Percentiles rank a stretch among this genome's conserved stretches.
phyloP scores from a whole-genome alignment of 2,888 invertebrate genomes.

The Saturnia japonica region DNA sequence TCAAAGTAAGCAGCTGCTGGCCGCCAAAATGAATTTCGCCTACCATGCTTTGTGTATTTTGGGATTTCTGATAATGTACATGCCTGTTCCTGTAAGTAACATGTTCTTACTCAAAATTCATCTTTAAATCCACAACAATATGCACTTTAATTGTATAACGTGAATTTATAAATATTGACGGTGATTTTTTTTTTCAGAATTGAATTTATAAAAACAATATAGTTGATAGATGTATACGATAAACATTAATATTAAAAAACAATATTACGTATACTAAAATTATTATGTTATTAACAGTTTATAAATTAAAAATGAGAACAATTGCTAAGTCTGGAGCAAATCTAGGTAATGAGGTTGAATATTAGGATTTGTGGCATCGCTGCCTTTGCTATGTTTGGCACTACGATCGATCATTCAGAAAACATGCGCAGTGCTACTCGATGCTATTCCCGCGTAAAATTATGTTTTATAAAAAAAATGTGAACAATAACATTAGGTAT shows the following conservation, averaged over 20 bases:
- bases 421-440: constrained; percentile 54
- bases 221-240: too few relatives aligned
- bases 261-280: too few relatives aligned
- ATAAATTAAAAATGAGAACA: not conserved
- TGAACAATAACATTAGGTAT: not conserved
- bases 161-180: not conserved
- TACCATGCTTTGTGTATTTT: constrained; percentile 52
- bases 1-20: constrained; percentile 42
- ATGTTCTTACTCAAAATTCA: constrained; percentile 24
- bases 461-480: not conserved
- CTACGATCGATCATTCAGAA: constrained; percentile 50
- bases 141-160: not conserved
- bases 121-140: not conserved
- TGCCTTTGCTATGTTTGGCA: constrained; percentile 36
- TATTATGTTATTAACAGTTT: not conserved
- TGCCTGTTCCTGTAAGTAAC: constrained; percentile 44
- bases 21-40: constrained; percentile 57
- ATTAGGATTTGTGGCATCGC: constrained; percentile 32
- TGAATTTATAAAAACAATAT: too few relatives aligned
- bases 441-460: constrained; percentile 52
- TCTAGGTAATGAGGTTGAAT: constrained; percentile 31
- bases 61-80: constrained; percentile 46
- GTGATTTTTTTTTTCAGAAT: too few relatives aligned
- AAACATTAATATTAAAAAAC: too few relatives aligned
- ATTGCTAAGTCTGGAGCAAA: not conserved